Base-by-base conservation (phyloP, 2,888 invertebrate genomes). In the Drymonia ruficornis region DNA sequence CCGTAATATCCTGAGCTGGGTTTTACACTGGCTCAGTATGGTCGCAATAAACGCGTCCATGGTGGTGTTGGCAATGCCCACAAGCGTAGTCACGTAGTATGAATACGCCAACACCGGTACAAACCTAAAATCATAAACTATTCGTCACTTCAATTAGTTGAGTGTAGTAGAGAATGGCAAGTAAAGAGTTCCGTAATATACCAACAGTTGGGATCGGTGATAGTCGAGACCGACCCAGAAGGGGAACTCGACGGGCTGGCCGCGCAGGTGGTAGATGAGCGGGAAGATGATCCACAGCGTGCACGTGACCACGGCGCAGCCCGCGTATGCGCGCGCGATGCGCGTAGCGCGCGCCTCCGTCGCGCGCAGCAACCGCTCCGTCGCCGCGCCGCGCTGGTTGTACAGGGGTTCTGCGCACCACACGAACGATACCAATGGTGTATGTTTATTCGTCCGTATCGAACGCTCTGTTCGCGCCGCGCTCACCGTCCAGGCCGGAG, bases 11-110 rank as follows among this genome's bases (percentile, higher is more conserved):
- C 60, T 74, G 1, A 91, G 70, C 51, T 91, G 90, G 11, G 85
- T 84, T 59, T 84, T 80, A 68, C 85, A 87, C 65, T 88, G 90
- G 55, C 75, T 75, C 19, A 91, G 76, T 9, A 91, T 62, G n/a
- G 89, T 84, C 1, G 83, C 90, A 52, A 91, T 80, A 62, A 91
- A 88, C 0, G 90, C 91, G 52, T 92, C 91, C 89, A 89, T 90
- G 6, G 89, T 89, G 19, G 91, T 92, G 67, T 91, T 91, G n/a
- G 89, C 91, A 48, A 91, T 79, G 36, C 86, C 91, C 31, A 89
- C 87, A 53, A 91, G 72, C n/a, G 90, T 80, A 1, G 88, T 91
- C 46, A 83, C 86, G 71, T 84, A 85, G 77, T 82, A 87, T 47
- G 91, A 86, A 69, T 91, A 91, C 53, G 81, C 48, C 59, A 90